Evolutionary conservation across 2,888 invertebrate genomes (phyloP), one percentile per base, ranked within the genome.

Genomic region (Drosophila mulleri): DNA sequence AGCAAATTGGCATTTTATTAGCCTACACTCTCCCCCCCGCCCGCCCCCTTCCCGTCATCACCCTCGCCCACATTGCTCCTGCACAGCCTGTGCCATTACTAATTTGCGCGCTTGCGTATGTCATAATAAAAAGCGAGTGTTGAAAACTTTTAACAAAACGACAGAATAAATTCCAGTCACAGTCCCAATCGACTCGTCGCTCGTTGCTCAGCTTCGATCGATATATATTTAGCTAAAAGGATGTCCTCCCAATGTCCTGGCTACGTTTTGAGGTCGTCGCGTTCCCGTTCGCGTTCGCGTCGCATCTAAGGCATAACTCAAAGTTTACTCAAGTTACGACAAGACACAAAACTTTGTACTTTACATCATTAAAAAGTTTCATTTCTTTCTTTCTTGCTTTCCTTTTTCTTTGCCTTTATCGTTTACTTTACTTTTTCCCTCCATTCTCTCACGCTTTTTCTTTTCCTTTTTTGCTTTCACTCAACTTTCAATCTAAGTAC

Each of bases 321-420:
- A 86, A 86, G 85, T 86, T 86, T 86, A 88, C 86, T 82, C 85
- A 88, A 85, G 85, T 88, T 86, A 85, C 75, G 78, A 81, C 78
- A 89, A 88, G 90, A 89, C 80, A 88, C 80, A 87, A 91, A 91
- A 91, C 90, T 91, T 91, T 90, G 80, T 90, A 88, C 91, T 91
- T 91, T 90, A 90, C 91, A 91, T 91, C 91, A 91, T 91, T 91
- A 91, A 91, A 91, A 91, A 91, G 90, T 91, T 90, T 88, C 72
- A 64, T 80, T 85, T 85, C 83, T 83, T 87, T 81, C 78, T 75
- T 63, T 71, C 68, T 39, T 62, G 39, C 60, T 66, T 61, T 60
- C 45, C 32, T 29, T 42, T 50, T 50, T 18, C 48, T 50, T 32
- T 50, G 48, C 48, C 48, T 48, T 29, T 48, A 47, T 47, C 47